Base-by-base conservation (phyloP, 2,888 invertebrate species). In the Steromphala cineraria region DNA sequence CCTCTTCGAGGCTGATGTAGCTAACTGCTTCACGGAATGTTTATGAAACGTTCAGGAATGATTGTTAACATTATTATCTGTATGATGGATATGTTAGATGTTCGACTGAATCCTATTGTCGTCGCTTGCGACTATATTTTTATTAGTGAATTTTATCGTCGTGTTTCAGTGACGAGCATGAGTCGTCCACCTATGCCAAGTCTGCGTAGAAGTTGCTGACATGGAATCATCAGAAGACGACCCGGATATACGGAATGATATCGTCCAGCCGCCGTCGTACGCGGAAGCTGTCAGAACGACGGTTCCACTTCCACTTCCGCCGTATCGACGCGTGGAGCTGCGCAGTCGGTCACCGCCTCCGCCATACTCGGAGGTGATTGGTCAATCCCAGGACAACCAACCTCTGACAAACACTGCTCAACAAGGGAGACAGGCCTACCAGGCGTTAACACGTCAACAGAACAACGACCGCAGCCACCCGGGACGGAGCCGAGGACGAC, bases 261-360 rank as follows among this genome's bases (percentile, higher is more conserved):
- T 71, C 40, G 40, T 71, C 40, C 71, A 71, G 40, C 71, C 71
- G 71, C 71, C 71, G 36, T 71, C 71, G 8, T 71, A 71, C 36
- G 71, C 71, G 19, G 71, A 71, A 40, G 71, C 71, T 40, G 36
- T 71, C 71, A 21, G 71, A 40, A 19, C 71, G 13, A 17, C 71
- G 19, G 40, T 40, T 36, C 31, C 71, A 71, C 71, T 71, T 71
- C 71, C 71, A 40, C 71, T 71, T 36, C 71, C 71, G 31, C 71
- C 71, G 19, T 71, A 71, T 36, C 71, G 71, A 31, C 71, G 31
- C n/a, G 31, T 40, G 19, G 71, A 71, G 36, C 19, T 71, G 40
- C 71, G 71, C 40, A 71, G 71, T 71, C 31, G 71, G 36, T 71
- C 71, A 71, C 71, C 71, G 31, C 71, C 71, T 2, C 71, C 71